Conservation (phyloP, 2,113 vertebrate species). For the Panthera leo region DNA sequence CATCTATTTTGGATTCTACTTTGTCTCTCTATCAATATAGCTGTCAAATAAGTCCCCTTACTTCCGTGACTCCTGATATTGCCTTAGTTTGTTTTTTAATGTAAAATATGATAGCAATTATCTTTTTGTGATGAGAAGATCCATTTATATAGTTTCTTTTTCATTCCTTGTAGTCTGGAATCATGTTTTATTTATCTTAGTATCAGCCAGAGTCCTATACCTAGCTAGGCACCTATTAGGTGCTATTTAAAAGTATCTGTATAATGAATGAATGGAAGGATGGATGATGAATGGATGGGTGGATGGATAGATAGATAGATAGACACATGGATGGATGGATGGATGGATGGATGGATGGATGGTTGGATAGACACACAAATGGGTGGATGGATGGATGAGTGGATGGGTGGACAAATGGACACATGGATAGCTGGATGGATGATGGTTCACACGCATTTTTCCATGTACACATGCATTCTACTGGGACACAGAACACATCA, state of each 20-base stretch:
- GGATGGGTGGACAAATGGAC: background rate
- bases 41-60: background rate
- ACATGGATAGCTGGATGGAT: background rate
- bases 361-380: background rate
- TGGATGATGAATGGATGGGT: no score
- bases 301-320: background rate
- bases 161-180: background rate
- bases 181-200: background rate
- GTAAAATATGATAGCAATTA: background rate
- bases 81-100: background rate
- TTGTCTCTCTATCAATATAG: background rate
- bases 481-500: background rate
- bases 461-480: background rate
- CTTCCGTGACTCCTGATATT: background rate
- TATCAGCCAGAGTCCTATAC: background rate
- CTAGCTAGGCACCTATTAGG: background rate
- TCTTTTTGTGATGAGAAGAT: background rate
- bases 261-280: background rate
- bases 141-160: background rate
- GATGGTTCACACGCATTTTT: background rate
- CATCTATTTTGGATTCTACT: background rate
- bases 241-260: background rate
- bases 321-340: background rate
- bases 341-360: background rate
- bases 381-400: background rate